Evolutionary conservation across 2,113 vertebrate species (phyloP).

Genomic region (Chroicocephalus ridibundus): DNA sequence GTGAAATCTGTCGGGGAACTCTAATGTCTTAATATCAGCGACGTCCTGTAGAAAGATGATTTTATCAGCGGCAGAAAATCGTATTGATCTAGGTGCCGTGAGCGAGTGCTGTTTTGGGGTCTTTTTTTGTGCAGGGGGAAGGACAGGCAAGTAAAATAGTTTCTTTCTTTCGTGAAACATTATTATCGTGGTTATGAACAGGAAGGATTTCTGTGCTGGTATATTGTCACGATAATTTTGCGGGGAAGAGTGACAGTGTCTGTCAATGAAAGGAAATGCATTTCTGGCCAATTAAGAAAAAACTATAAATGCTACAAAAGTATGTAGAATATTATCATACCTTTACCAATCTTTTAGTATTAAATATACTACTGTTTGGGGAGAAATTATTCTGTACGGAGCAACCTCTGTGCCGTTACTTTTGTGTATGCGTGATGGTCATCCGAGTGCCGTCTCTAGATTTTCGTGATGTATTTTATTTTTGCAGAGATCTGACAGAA

Average conservation of each 20-base stretch:
- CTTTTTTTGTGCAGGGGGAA: not conserved
- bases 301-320: not conserved
- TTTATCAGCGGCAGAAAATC: not conserved
- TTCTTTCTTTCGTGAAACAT: not conserved
- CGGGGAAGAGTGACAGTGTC: not conserved
- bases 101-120: not conserved
- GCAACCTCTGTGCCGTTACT: not conserved
- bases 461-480: not conserved
- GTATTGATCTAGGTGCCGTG: not conserved
- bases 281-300: not conserved
- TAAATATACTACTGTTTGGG: not conserved
- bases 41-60: not conserved
- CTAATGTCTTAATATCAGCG: not conserved
- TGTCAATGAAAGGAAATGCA: not conserved
- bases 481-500: not conserved
- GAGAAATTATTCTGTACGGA: not conserved
- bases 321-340: not conserved
- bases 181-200: not conserved
- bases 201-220: not conserved
- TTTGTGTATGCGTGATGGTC: accelerated
- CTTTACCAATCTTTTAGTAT: not conserved
- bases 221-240: not conserved
- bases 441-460: not conserved
- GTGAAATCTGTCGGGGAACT: not conserved
- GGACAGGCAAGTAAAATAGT: not conserved